These are phyloP conservation scores for Aratinga solstitialis DNA, from an alignment of 2,797 vertebrate genomes.

Conservation along the genomic window DNA sequence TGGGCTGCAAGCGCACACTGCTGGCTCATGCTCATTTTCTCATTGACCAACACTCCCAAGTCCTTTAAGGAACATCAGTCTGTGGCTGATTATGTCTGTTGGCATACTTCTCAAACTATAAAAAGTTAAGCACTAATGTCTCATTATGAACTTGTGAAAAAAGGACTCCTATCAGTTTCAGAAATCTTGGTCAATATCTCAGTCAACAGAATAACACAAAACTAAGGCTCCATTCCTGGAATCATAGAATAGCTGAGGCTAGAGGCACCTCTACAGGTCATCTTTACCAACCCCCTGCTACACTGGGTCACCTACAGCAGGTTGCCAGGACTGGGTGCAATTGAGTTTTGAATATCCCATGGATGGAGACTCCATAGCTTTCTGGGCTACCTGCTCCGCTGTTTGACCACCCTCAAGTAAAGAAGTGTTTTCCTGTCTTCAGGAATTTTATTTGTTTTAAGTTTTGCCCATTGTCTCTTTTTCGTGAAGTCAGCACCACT, in stretches of 20 bases:
- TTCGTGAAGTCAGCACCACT: neutral
- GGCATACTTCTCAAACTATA: fast-evolving
- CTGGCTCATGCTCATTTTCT: no score
- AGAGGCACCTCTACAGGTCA: neutral
- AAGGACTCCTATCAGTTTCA: neutral
- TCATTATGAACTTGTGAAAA: neutral
- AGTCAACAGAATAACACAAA: neutral
- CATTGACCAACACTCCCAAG: no score
- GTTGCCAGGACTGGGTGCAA: neutral
- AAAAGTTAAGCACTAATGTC: neutral
- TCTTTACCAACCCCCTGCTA: neutral
- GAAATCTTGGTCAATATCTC: neutral
- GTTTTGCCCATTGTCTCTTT: neutral
- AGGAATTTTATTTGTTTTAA: neutral
- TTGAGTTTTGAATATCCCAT: neutral
- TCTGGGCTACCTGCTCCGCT: neutral
- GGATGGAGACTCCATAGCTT: neutral
- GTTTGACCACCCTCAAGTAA: neutral
- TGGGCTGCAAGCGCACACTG: no score
- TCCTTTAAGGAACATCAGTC: neutral
- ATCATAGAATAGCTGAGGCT: neutral
- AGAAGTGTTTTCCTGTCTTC: neutral
- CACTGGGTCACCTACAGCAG: neutral
- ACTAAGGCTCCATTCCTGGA: neutral
- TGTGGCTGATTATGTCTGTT: neutral